A percentile compares a stretch with the other conserved stretches of the same genome.
Conservation (phyloP, 2,888 invertebrate species). For the Thysanoteuthis rhombus region DNA sequence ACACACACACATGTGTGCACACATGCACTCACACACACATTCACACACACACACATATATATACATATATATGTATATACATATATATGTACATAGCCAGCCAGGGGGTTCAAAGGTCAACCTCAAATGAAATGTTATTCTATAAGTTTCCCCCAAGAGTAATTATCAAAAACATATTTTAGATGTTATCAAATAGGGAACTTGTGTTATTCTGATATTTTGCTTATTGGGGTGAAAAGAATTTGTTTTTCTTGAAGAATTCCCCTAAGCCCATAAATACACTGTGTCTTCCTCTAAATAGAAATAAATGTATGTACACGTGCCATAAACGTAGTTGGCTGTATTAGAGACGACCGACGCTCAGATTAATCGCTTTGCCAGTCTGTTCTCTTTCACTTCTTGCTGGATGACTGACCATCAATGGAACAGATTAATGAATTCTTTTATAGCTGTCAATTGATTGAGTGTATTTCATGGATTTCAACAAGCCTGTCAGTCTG, state of each 20-base stretch:
- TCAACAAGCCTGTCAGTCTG: neutral
- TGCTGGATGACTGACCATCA: neutral
- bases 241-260: neutral
- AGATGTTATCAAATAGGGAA: neutral
- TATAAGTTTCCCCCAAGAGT: neutral
- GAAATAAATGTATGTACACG: neutral
- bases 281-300: neutral
- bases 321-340: neutral
- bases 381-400: neutral
- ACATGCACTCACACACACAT: too few species aligned
- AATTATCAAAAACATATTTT: neutral
- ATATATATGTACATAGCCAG: neutral
- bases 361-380: neutral
- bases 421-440: neutral
- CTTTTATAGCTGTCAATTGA: conserved; percentile 12
- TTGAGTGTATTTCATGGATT: neutral
- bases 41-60: neutral
- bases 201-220: neutral
- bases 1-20: too few species aligned
- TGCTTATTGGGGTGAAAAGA: neutral
- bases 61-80: neutral
- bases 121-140: neutral
- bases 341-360: neutral
- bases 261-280: neutral
- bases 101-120: neutral